Evolutionary conservation across 2,888 invertebrate genomes (phyloP), one percentile per base, ranked within the genome.

Genomic region (Amphipyra berbera): DNA sequence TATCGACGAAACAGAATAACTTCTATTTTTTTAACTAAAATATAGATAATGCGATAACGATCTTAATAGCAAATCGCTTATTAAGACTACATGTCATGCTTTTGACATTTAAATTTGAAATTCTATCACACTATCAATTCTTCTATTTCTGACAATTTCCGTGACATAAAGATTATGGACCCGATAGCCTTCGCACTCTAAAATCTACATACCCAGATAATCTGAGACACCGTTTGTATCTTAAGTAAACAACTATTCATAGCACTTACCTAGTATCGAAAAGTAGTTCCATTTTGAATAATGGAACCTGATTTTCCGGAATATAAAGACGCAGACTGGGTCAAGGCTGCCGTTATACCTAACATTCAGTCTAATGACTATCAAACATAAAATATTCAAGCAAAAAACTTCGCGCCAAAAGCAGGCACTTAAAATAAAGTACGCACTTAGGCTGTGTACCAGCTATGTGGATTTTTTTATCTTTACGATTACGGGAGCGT

Each of bases 401-500:
- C 62, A 69, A 64, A 66, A 70, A 66, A 66, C 42, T 57, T 68
- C 41, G 46, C 54, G 33, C 65, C 58, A 45, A 62, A 54, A 62
- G 52, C 58, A 27, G 65, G 21, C 57, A 66, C 67, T 73, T 69
- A 63, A 65, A 67, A 61, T 66, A 68, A 71, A 80, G 68, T 68
- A 72, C 65, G 58, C 65, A 65, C 71, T 77, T 69, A 63, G 40
- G 14, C 44, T 67, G 45, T 77, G 54, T 68, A 60, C 55, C 60
- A 71, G 56, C 71, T 71, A 76, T 75, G 73, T 68, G 64, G 61
- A 80, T 81, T 82, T 82, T 82, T 79, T 83, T 82, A 82, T 81
- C 71, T 83, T 90, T 87, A 87, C 82, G 86, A 83, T 86, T 81
- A 85, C 82, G 55, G 78, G 59, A 60, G 45, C 54, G 71, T 84